Conservation (phyloP, 2,888 invertebrate species). For the Eupeodes latifasciatus region DNA sequence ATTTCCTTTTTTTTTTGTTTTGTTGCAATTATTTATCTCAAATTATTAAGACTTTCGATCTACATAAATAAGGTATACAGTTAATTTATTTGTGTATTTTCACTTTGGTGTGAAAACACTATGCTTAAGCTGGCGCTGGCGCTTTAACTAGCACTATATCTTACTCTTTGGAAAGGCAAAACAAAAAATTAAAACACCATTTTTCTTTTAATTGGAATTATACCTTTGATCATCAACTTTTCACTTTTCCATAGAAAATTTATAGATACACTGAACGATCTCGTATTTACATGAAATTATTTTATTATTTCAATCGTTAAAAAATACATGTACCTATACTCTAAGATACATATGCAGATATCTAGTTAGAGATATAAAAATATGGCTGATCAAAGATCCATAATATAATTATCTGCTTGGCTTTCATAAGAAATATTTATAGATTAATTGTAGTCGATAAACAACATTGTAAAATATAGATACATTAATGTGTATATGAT, state of each 20-base stretch:
- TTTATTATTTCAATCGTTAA: neutral
- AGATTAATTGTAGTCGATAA: conserved; percentile 32
- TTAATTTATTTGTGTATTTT: conserved; percentile 2
- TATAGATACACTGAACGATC: neutral
- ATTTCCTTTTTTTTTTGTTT: neutral
- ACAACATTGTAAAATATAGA: neutral
- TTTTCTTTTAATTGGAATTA: conserved; percentile 18
- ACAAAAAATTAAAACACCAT: neutral
- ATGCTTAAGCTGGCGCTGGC: too few species aligned
- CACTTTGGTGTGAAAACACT: neutral
- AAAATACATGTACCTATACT: neutral
- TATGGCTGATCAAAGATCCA: conserved; percentile 23
- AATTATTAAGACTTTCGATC: conserved; percentile 18
- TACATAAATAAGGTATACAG: neutral
- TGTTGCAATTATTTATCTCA: conserved; percentile 4
- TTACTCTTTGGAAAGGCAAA: too few species aligned
- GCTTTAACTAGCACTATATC: too few species aligned
- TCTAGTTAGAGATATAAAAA: neutral
- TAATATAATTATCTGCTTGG: conserved; percentile 13
- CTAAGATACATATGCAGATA: neutral
- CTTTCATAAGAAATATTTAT: conserved; percentile 44
- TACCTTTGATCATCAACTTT: conserved; percentile 19
- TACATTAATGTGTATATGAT: neutral
- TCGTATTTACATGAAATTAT: neutral
- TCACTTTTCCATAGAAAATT: conserved; percentile 14